phyloP scores from a whole-genome alignment of 1,140 invertebrate species.

The Drosophila arizonae region DNA sequence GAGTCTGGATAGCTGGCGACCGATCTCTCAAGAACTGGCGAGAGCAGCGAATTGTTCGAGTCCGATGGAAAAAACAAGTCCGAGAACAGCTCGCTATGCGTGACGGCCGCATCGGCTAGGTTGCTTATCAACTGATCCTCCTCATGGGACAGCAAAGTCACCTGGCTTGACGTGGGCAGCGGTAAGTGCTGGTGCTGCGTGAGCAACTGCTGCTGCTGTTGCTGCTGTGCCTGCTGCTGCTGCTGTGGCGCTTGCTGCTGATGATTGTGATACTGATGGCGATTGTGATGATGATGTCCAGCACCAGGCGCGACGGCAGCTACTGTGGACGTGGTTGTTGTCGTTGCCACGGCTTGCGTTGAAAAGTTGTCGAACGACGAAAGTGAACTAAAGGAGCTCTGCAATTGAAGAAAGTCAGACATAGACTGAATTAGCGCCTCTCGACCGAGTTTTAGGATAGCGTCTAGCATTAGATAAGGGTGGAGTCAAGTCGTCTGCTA shows the following conservation, averaged over 20 bases:
- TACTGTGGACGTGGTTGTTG: slow-evolving; percentile 49
- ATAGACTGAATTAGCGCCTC: slow-evolving; percentile 56
- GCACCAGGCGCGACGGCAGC: slow-evolving; percentile 21
- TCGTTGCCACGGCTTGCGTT: slow-evolving; percentile 69
- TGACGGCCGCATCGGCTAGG: slow-evolving; percentile 67
- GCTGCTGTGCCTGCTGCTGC: slow-evolving; percentile 38
- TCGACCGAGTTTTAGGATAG: not conserved
- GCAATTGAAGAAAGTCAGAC: slow-evolving; percentile 56
- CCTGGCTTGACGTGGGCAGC: slow-evolving; percentile 44
- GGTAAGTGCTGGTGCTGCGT: slow-evolving; percentile 48
- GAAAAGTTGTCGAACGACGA: slow-evolving; percentile 82
- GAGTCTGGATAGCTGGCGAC: slow-evolving; percentile 58
- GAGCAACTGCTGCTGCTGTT: slow-evolving; percentile 38
- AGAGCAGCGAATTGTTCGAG: slow-evolving; percentile 76
- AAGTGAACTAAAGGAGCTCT: slow-evolving; percentile 82
- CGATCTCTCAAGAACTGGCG: slow-evolving; percentile 56
- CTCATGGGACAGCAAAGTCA: slow-evolving; percentile 69
- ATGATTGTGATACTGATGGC: slow-evolving; percentile 24
- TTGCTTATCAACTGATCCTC: slow-evolving; percentile 78
- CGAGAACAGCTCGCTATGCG: slow-evolving; percentile 76
- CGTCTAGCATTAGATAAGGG: slow-evolving; percentile 39
- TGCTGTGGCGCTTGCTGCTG: slow-evolving; percentile 41
- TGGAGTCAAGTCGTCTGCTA: slow-evolving; percentile 42
- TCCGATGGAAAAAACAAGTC: slow-evolving; percentile 79
- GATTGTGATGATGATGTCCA: slow-evolving; percentile 41